These are phyloP conservation scores for Cyrtonyx montezumae DNA, from an alignment of 2,113 vertebrate genomes.

Conservation along the genomic window DNA sequence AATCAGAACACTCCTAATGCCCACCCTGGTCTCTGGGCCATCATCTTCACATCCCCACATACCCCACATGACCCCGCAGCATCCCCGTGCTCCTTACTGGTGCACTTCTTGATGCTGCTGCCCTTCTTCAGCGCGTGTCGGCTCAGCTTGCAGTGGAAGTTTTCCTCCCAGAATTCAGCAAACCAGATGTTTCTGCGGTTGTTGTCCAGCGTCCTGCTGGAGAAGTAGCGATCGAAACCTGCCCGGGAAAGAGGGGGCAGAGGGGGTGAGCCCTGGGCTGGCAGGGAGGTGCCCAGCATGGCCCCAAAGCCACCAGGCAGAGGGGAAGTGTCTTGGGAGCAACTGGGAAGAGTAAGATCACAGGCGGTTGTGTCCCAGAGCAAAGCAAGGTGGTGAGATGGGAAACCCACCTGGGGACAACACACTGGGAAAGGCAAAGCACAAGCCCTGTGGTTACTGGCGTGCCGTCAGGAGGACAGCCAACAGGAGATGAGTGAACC, in stretches of 20 bases:
- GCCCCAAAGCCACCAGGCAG: not conserved
- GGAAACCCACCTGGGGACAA: not conserved
- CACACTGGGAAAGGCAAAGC: not conserved
- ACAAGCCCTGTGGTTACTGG: not conserved
- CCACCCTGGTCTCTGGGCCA: not conserved
- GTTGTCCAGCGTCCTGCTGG: constrained; percentile 94
- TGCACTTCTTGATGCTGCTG: constrained; percentile 93
- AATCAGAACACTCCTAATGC: not conserved
- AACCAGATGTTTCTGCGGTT: constrained; percentile 98
- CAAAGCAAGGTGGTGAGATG: not conserved
- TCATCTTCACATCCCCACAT: accelerated
- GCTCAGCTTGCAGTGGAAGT: constrained; percentile 96
- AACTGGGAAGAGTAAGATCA: accelerated
- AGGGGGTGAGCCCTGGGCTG: not conserved
- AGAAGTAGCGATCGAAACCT: constrained; percentile 97
- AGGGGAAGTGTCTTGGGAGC: accelerated
- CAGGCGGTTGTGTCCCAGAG: not conserved
- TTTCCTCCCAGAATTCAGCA: constrained; percentile 97
- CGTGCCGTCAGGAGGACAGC: accelerated
- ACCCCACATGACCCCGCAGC: accelerated
- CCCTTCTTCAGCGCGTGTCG: constrained; percentile 91
- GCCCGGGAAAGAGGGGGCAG: not conserved
- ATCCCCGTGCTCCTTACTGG: constrained; percentile 83
- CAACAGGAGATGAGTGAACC: not conserved
- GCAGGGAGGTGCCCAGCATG: accelerated